phyloP scores from a whole-genome alignment of 2,797 vertebrate genomes.

The Heliangelus exortis region DNA sequence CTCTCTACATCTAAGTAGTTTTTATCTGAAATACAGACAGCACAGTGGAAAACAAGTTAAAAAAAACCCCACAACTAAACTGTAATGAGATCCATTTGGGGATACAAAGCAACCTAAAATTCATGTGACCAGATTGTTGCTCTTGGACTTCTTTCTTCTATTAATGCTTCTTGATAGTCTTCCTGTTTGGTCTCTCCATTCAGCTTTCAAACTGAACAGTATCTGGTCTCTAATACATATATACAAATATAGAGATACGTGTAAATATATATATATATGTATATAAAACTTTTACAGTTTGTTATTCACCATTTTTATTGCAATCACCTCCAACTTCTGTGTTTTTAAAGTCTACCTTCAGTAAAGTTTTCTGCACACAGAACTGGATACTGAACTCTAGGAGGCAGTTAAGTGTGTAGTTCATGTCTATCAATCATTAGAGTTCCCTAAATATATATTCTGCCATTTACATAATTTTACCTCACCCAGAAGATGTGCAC shows the following conservation, averaged over 20 bases:
- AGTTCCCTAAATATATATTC: neutral
- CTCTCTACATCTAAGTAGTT: neutral
- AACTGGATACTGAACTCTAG: neutral
- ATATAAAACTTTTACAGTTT: neutral
- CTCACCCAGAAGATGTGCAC: neutral
- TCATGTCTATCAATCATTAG: neutral
- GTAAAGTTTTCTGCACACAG: neutral
- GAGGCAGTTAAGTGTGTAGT: neutral
- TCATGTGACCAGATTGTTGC: neutral
- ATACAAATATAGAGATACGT: neutral
- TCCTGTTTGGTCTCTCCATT: fast-evolving
- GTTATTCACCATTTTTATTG: neutral
- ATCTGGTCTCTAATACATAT: neutral
- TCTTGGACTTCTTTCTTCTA: neutral
- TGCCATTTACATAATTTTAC: neutral
- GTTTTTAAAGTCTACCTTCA: neutral
- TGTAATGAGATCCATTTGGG: neutral
- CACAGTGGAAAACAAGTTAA: neutral
- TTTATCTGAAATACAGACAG: neutral
- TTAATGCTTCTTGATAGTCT: neutral
- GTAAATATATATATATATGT: too few relatives aligned
- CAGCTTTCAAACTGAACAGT: neutral
- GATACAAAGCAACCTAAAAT: neutral
- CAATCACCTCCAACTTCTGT: neutral
- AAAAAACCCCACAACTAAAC: neutral